Evolutionary conservation across 2,888 invertebrate genomes (phyloP).

Genomic region (Tiliacea citrago): DNA sequence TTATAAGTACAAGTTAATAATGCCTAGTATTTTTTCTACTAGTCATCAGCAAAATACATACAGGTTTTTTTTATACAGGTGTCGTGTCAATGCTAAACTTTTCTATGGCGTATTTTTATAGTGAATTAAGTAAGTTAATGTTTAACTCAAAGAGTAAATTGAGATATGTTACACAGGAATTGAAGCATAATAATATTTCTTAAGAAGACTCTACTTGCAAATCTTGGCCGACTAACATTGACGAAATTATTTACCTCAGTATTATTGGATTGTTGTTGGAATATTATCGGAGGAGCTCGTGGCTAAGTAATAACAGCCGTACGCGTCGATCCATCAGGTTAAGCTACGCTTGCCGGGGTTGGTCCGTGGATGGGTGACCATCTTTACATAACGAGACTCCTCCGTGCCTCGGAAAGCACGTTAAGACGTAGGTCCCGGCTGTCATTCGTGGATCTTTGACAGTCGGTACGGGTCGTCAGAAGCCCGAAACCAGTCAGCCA

Average conservation of each 20-base stretch:
- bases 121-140: slow-evolving; percentile 29
- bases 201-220: slow-evolving; percentile 28
- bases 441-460: too few relatives aligned
- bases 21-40: slow-evolving; percentile 68
- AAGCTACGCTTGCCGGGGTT: too few relatives aligned
- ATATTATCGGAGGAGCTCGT: too few relatives aligned
- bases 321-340: too few relatives aligned
- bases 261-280: too few relatives aligned
- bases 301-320: too few relatives aligned
- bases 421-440: too few relatives aligned
- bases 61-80: slow-evolving; percentile 64
- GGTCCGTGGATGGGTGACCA: too few relatives aligned
- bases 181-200: slow-evolving; percentile 37
- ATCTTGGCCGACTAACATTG: slow-evolving; percentile 24
- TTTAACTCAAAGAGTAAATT: slow-evolving; percentile 1
- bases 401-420: too few relatives aligned
- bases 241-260: background rate
- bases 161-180: slow-evolving; percentile 38
- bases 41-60: slow-evolving; percentile 72
- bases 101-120: slow-evolving; percentile 61
- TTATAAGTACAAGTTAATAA: slow-evolving; percentile 57
- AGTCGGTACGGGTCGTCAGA: too few relatives aligned
- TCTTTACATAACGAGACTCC: too few relatives aligned
- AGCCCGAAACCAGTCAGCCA: too few relatives aligned
- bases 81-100: slow-evolving; percentile 47